These are phyloP conservation scores for Labeo rohita DNA, from an alignment of 2,113 vertebrate genomes.

Conservation along the genomic window DNA sequence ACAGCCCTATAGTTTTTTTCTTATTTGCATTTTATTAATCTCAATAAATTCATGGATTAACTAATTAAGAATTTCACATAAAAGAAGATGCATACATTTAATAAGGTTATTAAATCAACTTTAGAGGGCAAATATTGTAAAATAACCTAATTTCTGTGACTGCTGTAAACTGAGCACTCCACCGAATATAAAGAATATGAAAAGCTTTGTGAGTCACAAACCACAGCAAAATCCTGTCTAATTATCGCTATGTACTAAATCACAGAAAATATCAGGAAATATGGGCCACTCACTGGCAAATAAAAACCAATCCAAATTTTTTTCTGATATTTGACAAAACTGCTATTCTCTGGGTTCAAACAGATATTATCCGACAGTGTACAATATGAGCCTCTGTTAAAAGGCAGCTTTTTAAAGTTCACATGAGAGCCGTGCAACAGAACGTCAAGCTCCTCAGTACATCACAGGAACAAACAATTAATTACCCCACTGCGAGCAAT, in stretches of 20 bases:
- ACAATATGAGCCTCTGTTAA: not conserved
- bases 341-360: not conserved
- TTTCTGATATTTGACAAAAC: not conserved
- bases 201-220: not conserved
- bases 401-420: slow-evolving; percentile 1
- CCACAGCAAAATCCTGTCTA: not conserved
- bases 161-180: not conserved
- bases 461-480: not conserved
- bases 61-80: too few species aligned
- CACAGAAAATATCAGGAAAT: not conserved
- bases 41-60: too few species aligned
- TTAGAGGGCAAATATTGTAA: not conserved
- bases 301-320: not conserved
- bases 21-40: too few species aligned
- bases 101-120: not conserved
- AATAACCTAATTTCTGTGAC: not conserved
- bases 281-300: not conserved
- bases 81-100: too few species aligned
- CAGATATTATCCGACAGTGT: not conserved
- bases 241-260: not conserved
- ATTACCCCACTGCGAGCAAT: not conserved
- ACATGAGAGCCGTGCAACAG: not conserved
- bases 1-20: too few species aligned
- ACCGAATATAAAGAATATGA: not conserved
- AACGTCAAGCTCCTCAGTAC: not conserved